Evolutionary conservation across 2,113 vertebrate genomes (phyloP).

Genomic region (Scophthalmus maximus): DNA sequence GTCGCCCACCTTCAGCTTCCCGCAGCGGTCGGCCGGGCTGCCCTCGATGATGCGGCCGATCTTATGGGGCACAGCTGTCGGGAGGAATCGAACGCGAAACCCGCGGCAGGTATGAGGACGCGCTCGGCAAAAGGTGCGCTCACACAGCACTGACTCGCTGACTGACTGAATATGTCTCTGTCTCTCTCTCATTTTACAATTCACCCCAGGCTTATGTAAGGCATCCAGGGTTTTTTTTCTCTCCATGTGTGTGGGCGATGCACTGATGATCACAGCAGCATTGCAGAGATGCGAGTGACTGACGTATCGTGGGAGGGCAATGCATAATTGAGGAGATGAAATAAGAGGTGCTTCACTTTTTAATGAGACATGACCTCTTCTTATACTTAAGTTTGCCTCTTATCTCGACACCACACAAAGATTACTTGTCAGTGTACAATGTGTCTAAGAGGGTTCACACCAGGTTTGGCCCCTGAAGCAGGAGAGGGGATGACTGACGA

Average conservation of each 20-base stretch:
- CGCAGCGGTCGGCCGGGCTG: conserved; percentile 96
- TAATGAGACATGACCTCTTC: conserved; percentile 46
- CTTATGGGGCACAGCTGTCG: conserved; percentile 94
- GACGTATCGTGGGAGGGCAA: conserved; percentile 63
- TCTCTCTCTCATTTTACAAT: conserved; percentile 58
- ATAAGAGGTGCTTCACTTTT: conserved; percentile 62
- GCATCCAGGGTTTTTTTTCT: conserved; percentile 44
- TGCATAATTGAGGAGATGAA: conserved; percentile 66
- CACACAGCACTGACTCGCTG: conserved; percentile 38
- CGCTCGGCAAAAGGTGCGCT: conserved; percentile 20
- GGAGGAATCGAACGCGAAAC: conserved; percentile 28
- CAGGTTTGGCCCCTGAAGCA: not conserved
- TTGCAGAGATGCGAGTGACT: conserved; percentile 61
- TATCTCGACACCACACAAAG: conserved; percentile 6
- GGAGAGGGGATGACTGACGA: conserved; percentile 6
- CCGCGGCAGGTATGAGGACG: conserved; percentile 45
- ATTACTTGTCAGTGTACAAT: conserved; percentile 8
- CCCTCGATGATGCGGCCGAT: conserved; percentile 98
- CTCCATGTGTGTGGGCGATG: conserved; percentile 59
- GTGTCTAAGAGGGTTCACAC: conserved; percentile 8
- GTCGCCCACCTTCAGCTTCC: conserved; percentile 97
- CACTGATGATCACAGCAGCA: conserved; percentile 50
- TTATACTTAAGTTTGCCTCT: conserved; percentile 20
- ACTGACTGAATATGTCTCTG: conserved; percentile 55
- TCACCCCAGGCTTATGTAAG: conserved; percentile 70